Evolutionary conservation across 2,113 vertebrate species (phyloP).

Genomic region (Uria aalge): DNA sequence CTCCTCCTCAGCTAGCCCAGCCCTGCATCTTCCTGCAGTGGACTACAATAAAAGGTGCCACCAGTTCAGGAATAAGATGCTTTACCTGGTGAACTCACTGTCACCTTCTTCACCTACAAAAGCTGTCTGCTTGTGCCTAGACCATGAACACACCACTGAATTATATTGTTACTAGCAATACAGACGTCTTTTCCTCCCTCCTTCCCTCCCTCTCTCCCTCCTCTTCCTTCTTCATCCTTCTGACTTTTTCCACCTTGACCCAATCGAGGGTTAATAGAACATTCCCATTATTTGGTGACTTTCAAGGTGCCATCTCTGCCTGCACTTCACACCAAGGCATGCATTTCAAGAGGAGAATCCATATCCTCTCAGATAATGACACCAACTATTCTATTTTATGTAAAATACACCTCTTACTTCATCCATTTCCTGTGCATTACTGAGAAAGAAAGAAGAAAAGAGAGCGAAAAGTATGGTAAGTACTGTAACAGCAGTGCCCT

Average conservation of each 20-base stretch:
- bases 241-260: not conserved
- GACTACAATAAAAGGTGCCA: not conserved
- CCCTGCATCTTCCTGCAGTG: not conserved
- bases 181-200: not conserved
- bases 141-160: not conserved
- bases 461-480: not conserved
- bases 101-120: not conserved
- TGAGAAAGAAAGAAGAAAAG: not conserved
- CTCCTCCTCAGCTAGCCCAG: not conserved
- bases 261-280: not conserved
- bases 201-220: not conserved
- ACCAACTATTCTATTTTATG: not conserved
- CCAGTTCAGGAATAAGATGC: not conserved
- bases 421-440: not conserved
- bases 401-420: not conserved
- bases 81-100: not conserved
- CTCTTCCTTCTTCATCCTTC: not conserved
- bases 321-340: not conserved
- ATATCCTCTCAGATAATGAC: not conserved
- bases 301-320: not conserved
- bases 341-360: not conserved
- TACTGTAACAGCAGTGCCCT: not conserved
- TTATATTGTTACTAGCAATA: not conserved
- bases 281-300: not conserved
- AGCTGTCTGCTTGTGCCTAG: not conserved